Conservation (phyloP, 1,140 invertebrate genomes). For the Drosophila hydei region DNA sequence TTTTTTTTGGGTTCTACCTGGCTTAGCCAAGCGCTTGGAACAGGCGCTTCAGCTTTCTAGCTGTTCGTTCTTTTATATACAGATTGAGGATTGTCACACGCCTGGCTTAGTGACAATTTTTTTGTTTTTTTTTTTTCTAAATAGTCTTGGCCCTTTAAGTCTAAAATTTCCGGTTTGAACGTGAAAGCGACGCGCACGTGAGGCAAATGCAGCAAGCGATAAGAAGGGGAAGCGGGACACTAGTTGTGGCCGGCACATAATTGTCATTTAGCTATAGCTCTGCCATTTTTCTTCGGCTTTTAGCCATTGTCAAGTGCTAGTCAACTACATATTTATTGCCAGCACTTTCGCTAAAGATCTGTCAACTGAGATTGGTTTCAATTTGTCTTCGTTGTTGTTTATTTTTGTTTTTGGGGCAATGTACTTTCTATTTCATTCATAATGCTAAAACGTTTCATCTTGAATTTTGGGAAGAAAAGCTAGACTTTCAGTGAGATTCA, state of each 20-base stretch:
- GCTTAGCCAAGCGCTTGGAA: slow-evolving; percentile 14
- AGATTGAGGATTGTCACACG: slow-evolving; percentile 37
- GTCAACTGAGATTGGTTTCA: slow-evolving; percentile 56
- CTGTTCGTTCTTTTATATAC: not conserved
- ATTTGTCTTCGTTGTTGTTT: slow-evolving; percentile 26
- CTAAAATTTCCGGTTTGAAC: slow-evolving; percentile 71
- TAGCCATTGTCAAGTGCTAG: slow-evolving; percentile 35
- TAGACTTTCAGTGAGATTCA: no score
- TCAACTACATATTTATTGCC: slow-evolving; percentile 12
- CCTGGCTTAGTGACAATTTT: slow-evolving; percentile 31
- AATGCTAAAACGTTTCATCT: slow-evolving; percentile 43
- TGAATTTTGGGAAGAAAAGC: not conserved
- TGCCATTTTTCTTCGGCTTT: slow-evolving; percentile 14
- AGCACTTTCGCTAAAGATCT: slow-evolving; percentile 71
- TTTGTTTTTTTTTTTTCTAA: slow-evolving; percentile 1
- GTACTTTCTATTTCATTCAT: slow-evolving; percentile 80
- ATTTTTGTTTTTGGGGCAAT: slow-evolving; percentile 11
- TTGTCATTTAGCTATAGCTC: slow-evolving; percentile 29
- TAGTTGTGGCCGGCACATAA: slow-evolving; percentile 16
- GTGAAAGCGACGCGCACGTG: slow-evolving; percentile 55
- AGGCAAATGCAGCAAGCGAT: slow-evolving; percentile 18
- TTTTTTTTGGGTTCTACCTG: slow-evolving; percentile 15
- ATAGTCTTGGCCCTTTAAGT: slow-evolving; percentile 30
- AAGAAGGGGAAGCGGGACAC: not conserved
- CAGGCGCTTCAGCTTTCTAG: slow-evolving; percentile 47